These are phyloP conservation scores for Heliconius cydno DNA, from an alignment of 2,888 invertebrate genomes.

Conservation along the genomic window DNA sequence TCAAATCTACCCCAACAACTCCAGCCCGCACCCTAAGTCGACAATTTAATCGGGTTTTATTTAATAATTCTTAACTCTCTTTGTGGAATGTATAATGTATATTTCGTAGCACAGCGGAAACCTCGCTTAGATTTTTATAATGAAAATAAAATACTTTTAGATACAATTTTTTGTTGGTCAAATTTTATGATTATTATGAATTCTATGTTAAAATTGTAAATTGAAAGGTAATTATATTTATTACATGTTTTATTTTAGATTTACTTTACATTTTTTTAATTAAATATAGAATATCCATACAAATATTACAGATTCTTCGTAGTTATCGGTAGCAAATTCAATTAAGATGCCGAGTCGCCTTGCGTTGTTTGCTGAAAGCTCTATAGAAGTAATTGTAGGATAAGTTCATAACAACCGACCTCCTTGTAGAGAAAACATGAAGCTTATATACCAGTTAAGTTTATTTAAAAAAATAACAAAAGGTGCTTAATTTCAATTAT, in stretches of 20 bases:
- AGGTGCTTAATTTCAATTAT: background rate
- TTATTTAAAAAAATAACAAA: background rate
- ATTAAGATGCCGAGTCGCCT: background rate
- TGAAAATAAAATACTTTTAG: background rate
- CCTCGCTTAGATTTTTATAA: background rate
- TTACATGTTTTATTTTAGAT: background rate
- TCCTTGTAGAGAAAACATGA: background rate
- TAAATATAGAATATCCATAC: background rate
- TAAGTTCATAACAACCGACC: conserved; percentile 2
- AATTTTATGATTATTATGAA: background rate
- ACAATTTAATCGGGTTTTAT: conserved; percentile 6
- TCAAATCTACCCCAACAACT: background rate
- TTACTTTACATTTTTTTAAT: background rate
- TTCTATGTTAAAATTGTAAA: background rate
- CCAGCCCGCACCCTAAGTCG: background rate
- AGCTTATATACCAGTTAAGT: conserved; percentile 2
- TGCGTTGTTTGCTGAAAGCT: conserved; percentile 3
- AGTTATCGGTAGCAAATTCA: background rate
- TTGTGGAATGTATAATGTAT: background rate
- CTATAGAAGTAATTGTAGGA: background rate
- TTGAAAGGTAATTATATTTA: background rate
- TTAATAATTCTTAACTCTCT: conserved; percentile 15
- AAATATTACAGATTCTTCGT: background rate
- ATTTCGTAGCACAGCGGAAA: background rate
- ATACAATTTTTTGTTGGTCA: background rate